These are phyloP conservation scores for Onthophagus sagittarius DNA, from an alignment of 2,888 invertebrate species.

Conservation along the genomic window DNA sequence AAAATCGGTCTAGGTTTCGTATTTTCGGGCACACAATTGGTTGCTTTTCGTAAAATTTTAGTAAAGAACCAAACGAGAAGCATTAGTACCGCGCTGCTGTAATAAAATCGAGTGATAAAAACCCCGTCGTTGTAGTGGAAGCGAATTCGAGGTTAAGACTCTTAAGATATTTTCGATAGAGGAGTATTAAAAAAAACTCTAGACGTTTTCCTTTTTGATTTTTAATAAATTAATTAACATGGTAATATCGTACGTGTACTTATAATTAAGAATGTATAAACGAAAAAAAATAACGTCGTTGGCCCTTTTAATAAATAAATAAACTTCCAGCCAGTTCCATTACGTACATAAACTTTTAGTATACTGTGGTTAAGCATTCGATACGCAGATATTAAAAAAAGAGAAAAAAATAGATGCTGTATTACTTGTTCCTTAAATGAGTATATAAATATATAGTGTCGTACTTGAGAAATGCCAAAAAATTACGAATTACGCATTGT, in stretches of 20 bases:
- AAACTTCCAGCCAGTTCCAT: constrained; percentile 1
- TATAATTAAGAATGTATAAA: constrained; percentile 8
- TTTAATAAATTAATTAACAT: neutral
- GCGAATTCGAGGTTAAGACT: constrained; percentile 4
- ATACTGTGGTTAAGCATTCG: neutral
- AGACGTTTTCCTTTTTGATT: constrained; percentile 5
- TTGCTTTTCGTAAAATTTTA: neutral
- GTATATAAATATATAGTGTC: neutral
- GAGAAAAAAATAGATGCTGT: constrained; percentile 6
- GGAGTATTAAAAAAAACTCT: constrained; percentile 3
- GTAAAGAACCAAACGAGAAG: neutral
- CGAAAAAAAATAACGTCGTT: neutral
- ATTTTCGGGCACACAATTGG: neutral
- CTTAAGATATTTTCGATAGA: constrained; percentile 5
- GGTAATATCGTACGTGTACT: neutral
- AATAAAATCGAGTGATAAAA: neutral
- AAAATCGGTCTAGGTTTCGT: neutral
- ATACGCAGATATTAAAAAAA: constrained; percentile 3
- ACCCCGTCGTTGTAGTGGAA: constrained; percentile 2
- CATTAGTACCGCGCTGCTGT: neutral
- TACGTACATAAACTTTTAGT: constrained; percentile 5
- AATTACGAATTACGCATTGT: neutral
- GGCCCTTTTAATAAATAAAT: constrained; percentile 8
- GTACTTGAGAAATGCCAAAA: constrained; percentile 5
- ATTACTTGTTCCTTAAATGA: constrained; percentile 11